Evolutionary conservation across 2,797 vertebrate genomes (phyloP).

Genomic region (Holocentrus rufus): DNA sequence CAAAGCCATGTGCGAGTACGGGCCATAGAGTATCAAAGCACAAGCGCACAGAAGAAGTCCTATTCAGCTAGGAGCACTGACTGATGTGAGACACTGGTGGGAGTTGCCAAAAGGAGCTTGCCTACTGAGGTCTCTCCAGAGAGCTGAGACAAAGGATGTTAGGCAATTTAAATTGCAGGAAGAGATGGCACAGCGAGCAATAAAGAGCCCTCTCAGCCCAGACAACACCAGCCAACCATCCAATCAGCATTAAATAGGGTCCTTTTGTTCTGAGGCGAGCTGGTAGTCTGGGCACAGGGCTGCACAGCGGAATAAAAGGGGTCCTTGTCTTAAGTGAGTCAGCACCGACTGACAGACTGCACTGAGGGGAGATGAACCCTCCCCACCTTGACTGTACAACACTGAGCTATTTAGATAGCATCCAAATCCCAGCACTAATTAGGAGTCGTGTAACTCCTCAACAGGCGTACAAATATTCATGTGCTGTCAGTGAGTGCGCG

Average conservation of each 20-base stretch:
- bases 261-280: constrained; percentile 64
- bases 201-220: constrained; percentile 61
- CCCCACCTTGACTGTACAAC: constrained; percentile 65
- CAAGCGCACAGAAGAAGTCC: constrained; percentile 49
- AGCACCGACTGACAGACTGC: constrained; percentile 66
- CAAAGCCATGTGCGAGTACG: constrained; percentile 31
- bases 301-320: constrained; percentile 65
- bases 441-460: constrained; percentile 43
- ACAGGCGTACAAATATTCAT: constrained; percentile 34
- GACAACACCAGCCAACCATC: constrained; percentile 60
- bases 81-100: constrained; percentile 28
- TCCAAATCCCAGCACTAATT: constrained; percentile 56
- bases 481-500: constrained; percentile 26
- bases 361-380: constrained; percentile 63
- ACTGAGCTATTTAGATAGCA: constrained; percentile 64
- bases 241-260: constrained; percentile 64
- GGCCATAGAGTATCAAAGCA: constrained; percentile 56
- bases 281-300: constrained; percentile 62
- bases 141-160: constrained; percentile 54
- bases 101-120: constrained; percentile 49
- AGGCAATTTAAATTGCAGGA: constrained; percentile 45
- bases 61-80: constrained; percentile 42
- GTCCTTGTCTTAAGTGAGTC: constrained; percentile 71
- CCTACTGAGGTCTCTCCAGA: constrained; percentile 28
- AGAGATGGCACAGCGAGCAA: constrained; percentile 55